phyloP scores from a whole-genome alignment of 2,888 invertebrate genomes.

The Caenorhabditis macrosperma region DNA sequence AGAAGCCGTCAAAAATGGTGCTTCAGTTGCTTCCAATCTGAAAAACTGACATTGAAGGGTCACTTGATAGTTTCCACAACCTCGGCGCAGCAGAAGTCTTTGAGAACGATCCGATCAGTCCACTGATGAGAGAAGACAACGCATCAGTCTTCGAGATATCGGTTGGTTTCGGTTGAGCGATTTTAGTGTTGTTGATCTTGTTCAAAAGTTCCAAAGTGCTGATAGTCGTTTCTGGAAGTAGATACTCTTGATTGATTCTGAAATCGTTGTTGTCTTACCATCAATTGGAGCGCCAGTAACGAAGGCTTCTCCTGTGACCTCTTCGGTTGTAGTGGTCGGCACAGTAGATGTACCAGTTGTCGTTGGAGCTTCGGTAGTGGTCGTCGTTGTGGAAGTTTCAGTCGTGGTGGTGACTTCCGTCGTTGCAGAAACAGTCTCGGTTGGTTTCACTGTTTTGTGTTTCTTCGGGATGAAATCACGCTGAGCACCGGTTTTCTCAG shows the following conservation, averaged over 20 bases:
- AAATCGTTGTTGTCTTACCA: too few species aligned
- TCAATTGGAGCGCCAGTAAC: constrained; percentile 50
- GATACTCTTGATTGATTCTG: not conserved
- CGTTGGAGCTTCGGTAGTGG: constrained; percentile 2
- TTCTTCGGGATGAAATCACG: constrained; percentile 46
- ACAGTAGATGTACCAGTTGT: constrained; percentile 18
- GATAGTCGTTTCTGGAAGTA: constrained; percentile 41
- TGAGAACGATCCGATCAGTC: constrained; percentile 55
- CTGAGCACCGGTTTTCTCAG: constrained; percentile 16
- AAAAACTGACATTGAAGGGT: not conserved
- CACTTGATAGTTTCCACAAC: not conserved
- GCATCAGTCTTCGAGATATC: constrained; percentile 62
- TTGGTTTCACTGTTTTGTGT: constrained; percentile 26
- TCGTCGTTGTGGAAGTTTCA: constrained; percentile 1
- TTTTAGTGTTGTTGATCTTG: constrained; percentile 44
- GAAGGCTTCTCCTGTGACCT: constrained; percentile 25
- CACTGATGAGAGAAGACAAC: constrained; percentile 60
- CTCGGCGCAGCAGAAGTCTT: constrained; percentile 1
- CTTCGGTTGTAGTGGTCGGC: constrained; percentile 13
- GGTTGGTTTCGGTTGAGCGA: constrained; percentile 38
- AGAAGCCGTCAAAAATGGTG: constrained; percentile 18
- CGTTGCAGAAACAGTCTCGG: constrained; percentile 7
- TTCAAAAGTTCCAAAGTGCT: constrained; percentile 41
- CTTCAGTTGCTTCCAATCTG: not conserved
- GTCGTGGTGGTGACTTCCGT: constrained; percentile 18